These are phyloP conservation scores for Takifugu bimaculatus DNA, from an alignment of 2,113 vertebrate genomes.

Conservation along the genomic window DNA sequence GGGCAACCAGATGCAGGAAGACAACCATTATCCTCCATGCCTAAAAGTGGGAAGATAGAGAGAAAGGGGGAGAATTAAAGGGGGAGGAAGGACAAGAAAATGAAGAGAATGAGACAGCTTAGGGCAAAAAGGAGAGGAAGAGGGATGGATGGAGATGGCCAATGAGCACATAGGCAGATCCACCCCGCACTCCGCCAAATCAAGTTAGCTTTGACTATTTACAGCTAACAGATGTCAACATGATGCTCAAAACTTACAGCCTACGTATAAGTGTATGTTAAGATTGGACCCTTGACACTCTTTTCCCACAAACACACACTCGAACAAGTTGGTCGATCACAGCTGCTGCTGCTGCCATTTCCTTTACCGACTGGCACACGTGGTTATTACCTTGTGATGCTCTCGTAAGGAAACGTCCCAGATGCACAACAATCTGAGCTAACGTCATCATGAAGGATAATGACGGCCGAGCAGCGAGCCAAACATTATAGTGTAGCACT, in stretches of 20 bases:
- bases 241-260: constrained; percentile 20
- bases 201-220: constrained; percentile 30
- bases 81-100: constrained; percentile 3
- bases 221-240: constrained; percentile 28
- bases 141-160: constrained; percentile 7
- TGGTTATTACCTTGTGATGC: constrained; percentile 47
- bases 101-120: neutral
- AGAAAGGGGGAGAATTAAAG: neutral
- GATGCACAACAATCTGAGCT: constrained; percentile 67
- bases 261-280: too few species aligned
- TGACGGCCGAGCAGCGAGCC: constrained; percentile 53
- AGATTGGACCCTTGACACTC: too few species aligned
- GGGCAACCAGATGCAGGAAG: constrained; percentile 86
- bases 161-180: constrained; percentile 25
- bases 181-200: constrained; percentile 27
- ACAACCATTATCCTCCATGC: constrained; percentile 90
- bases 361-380: constrained; percentile 31
- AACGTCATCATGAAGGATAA: constrained; percentile 71
- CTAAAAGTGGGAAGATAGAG: constrained; percentile 58
- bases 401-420: constrained; percentile 47
- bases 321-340: constrained; percentile 42
- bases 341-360: constrained; percentile 58
- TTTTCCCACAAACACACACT: constrained; percentile 1
- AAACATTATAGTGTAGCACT: constrained; percentile 60
- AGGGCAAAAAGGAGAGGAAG: constrained; percentile 3